Base-by-base conservation (phyloP, 2,797 vertebrate species). In the Aythya fuligula region DNA sequence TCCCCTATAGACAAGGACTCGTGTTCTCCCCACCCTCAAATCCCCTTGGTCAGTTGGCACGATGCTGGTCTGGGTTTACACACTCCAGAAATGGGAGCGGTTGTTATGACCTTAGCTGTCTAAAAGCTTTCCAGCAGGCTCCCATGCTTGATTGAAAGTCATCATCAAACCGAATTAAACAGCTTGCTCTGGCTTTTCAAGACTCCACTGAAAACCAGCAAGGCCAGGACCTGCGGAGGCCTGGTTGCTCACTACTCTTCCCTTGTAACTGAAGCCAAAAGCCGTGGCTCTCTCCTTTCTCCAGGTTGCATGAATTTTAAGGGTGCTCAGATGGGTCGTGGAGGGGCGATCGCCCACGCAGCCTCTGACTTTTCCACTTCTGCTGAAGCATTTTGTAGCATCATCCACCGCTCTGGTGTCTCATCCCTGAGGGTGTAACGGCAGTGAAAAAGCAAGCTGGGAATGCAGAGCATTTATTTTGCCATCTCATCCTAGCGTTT, bases 101-200 rank as follows among this genome's bases (percentile, higher is more conserved):
- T 34, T 54, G 0, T 0, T n/a, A 19, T 9, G 41, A 41, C 70
- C 30, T 2, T 41, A 20, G 57, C 1, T 57, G 6, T 25, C 13
- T 17, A 1, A 53, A 80, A 69, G 27, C 65, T 71, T 89, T 67
- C 62, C 78, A 79, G 49, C 38, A 38, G 57, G 13, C 13, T 86
- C 30, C 73, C 6, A 0, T 17, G 38, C 32, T 0, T 62, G 38
- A 2, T 9, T 10, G 41, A 57, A 70, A 27, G 21, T 30, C 5
- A 41, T 11, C 36, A 65, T 39, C 30, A 34, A 60, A 3, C 22
- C 49, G 4, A 57, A 8, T 0, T 18, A 41, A 81, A 28, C 21
- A 72, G 49, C 11, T 56, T 13, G 1, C 32, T 4, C 13, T 39
- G 67, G 6, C 41, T 53, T 22, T 11, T 7, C 10, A 11, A 1